Conservation (phyloP, 2,797 vertebrate genomes). For the Myiotriccus ornatus region DNA sequence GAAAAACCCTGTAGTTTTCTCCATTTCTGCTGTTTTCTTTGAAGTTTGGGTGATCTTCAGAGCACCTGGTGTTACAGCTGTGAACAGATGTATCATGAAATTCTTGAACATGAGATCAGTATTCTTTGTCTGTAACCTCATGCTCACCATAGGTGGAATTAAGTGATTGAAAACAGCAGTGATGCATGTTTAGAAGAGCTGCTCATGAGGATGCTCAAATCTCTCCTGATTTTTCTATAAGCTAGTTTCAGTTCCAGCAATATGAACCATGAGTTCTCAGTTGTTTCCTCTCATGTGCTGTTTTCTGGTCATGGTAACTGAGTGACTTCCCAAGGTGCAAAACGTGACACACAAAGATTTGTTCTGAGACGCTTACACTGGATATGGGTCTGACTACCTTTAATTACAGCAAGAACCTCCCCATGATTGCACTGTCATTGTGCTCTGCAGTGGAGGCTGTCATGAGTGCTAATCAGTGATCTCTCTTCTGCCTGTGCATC, state of each 20-base stretch:
- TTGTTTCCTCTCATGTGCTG: neutral
- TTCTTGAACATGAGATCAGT: neutral
- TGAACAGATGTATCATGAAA: neutral
- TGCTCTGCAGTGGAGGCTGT: neutral
- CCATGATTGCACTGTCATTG: neutral
- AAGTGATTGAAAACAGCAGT: neutral
- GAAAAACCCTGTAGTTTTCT: neutral
- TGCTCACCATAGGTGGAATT: neutral
- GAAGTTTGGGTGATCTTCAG: neutral
- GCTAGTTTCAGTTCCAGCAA: neutral
- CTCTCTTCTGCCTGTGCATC: slow-evolving; percentile 25
- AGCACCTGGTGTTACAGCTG: neutral
- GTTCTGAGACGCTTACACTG: neutral
- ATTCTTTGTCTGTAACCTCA: neutral
- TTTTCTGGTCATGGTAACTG: neutral
- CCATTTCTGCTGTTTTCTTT: neutral
- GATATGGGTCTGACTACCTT: neutral
- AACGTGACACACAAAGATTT: neutral
- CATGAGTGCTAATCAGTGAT: slow-evolving; percentile 17
- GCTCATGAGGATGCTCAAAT: neutral
- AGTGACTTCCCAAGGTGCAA: neutral
- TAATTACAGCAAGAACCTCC: neutral
- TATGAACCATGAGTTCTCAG: neutral
- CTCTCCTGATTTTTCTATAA: neutral
- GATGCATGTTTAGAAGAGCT: neutral